phyloP scores from a whole-genome alignment of 2,797 vertebrate genomes.

The Melanotaenia boesemani region DNA sequence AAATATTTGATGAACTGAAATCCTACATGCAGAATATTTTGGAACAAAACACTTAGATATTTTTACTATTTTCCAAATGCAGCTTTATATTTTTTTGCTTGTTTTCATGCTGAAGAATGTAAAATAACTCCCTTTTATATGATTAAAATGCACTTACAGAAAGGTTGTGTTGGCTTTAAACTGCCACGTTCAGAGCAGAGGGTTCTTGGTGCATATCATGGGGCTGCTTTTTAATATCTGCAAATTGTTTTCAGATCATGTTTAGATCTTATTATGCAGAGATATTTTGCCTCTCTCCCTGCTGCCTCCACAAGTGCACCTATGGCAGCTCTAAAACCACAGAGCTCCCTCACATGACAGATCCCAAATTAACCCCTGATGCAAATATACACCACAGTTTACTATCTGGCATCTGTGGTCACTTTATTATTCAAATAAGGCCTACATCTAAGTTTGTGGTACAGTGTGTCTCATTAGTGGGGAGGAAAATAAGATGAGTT shows the following conservation, averaged over 20 bases:
- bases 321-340: slow-evolving; percentile 1
- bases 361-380: neutral
- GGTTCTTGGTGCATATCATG: neutral
- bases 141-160: neutral
- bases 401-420: neutral
- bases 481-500: slow-evolving; percentile 28
- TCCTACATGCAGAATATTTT: too few species aligned
- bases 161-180: neutral
- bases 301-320: neutral
- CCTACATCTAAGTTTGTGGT: neutral
- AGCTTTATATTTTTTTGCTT: too few species aligned
- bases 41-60: too few species aligned
- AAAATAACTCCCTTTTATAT: neutral
- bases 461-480: slow-evolving; percentile 34
- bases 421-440: slow-evolving; percentile 17
- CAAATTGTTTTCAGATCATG: neutral
- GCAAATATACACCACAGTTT: neutral
- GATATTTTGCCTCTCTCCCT: neutral
- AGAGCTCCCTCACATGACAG: neutral
- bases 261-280: neutral
- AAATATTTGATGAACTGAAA: too few species aligned
- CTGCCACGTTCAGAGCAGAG: neutral
- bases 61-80: too few species aligned
- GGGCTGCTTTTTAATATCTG: neutral
- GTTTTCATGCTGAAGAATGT: neutral